Base-by-base conservation (phyloP, 2,888 invertebrate genomes). In the Patella depressa region DNA sequence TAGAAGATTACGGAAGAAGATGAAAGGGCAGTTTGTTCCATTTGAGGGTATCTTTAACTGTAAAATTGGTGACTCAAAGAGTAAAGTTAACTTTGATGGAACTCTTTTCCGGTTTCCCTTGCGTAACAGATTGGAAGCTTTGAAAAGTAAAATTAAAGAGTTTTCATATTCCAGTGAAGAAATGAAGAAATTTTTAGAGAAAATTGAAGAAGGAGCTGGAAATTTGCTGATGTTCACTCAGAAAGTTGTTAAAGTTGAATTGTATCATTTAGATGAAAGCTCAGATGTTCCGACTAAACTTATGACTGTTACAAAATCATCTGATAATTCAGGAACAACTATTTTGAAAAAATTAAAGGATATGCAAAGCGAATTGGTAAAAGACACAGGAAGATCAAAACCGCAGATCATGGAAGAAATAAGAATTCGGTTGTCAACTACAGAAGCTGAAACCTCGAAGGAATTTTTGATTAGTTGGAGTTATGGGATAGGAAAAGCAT, bases 51-150 rank as follows among this genome's bases (percentile, higher is more conserved):
- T 65, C 19, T 65, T 65, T 19, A 19, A 65, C 11, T 65, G 65
- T 65, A 65, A 65, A 65, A 24, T 65, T 14, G 19, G 19, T 3
- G 24, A 65, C 2, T 45, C 45, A 29, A 19, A 69, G 54, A 57
- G 34, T 15, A 74, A 81, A 12, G 45, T 71, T 14, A 57, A 72
- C 19, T 88, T 82, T 78, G 75, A 83, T 53, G 90, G 88, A 5
- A 90, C 91, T 9, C 81, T 91, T 53, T 90, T 91, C 77, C 79
- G 91, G 53, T 84, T 91, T 71, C 90, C 90, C 7, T 83, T 91
- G 19, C 78, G 91, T 76, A 90, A 88, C 53, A 73, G 71, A 19
- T 69, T 77, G 11, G 88, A 90, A 75, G 88, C 90, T 7, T 69
- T 75, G 9, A 72, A 73, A 53, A 90, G 90, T 80, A 85, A 89